A percentile compares a stretch with the other conserved stretches of the same genome.
phyloP scores from a whole-genome alignment of 2,888 invertebrate species.

The Argyresthia albistria region DNA sequence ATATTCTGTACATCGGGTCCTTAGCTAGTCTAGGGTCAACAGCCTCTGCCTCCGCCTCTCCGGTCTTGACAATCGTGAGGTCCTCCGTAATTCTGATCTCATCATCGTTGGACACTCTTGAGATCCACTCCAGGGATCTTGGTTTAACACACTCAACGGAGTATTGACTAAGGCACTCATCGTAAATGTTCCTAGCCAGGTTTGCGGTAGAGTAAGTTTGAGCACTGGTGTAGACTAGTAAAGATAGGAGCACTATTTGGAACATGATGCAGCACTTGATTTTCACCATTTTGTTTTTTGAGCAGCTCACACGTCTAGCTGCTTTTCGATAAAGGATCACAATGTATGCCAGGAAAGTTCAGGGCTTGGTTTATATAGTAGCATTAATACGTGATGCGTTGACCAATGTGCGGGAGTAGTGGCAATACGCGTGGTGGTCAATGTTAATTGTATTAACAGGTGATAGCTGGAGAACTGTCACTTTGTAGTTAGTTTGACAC shows the following conservation, averaged over 20 bases:
- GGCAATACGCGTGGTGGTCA: conserved; percentile 44
- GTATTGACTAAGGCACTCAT: conserved; percentile 77
- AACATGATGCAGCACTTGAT: conserved; percentile 50
- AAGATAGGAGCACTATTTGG: conserved; percentile 51
- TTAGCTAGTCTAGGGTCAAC: conserved; percentile 63
- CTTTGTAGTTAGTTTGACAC: not conserved
- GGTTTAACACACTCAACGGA: conserved; percentile 84
- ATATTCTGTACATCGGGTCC: conserved; percentile 72
- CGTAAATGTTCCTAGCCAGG: conserved; percentile 76
- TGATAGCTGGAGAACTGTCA: conserved; percentile 17
- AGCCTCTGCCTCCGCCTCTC: conserved; percentile 37
- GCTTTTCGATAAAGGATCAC: conserved; percentile 52
- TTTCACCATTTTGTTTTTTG: conserved; percentile 22
- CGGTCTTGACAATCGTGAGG: conserved; percentile 78
- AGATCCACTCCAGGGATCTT: conserved; percentile 83
- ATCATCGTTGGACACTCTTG: conserved; percentile 76
- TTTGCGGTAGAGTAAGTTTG: conserved; percentile 72
- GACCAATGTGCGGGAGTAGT: conserved; percentile 44
- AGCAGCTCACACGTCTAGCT: conserved; percentile 57
- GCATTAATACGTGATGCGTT: conserved; percentile 70
- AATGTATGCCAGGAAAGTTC: conserved; percentile 62
- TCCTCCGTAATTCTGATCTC: conserved; percentile 84
- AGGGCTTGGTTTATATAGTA: conserved; percentile 70
- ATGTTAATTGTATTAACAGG: conserved; percentile 45
- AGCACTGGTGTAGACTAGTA: conserved; percentile 46